Evolutionary conservation across 2,113 vertebrate genomes (phyloP).

Genomic region (Cephalopholis sonnerati): DNA sequence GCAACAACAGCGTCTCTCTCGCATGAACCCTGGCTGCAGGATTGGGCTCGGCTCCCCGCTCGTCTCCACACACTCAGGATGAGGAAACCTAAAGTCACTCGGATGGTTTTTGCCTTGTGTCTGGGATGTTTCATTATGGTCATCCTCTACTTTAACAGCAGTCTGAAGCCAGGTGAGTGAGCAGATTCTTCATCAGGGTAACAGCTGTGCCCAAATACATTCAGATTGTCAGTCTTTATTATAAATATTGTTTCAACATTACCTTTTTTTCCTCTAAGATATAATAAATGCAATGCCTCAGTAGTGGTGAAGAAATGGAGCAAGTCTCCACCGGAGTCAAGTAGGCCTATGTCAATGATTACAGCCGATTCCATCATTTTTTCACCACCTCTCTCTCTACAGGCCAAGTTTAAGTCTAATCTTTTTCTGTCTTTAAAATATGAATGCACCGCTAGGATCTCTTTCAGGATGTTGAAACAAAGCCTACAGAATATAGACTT

Average conservation of each 20-base stretch:
- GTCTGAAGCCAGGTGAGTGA: constrained; percentile 90
- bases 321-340: not conserved
- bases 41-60: constrained; percentile 14
- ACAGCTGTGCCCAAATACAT: not conserved
- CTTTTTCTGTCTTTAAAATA: not conserved
- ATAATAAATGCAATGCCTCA: not conserved
- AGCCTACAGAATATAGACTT: not conserved
- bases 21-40: constrained; percentile 52
- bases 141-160: constrained; percentile 87
- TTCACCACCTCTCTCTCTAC: not conserved
- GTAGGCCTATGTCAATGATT: not conserved
- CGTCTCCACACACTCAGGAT: constrained; percentile 74
- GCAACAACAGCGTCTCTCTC: not conserved
- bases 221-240: not conserved
- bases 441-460: not conserved
- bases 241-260: too few relatives aligned
- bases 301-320: not conserved
- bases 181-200: not conserved
- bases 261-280: not conserved
- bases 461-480: not conserved
- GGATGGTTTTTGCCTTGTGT: constrained; percentile 82
- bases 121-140: constrained; percentile 88
- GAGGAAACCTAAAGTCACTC: constrained; percentile 83
- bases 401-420: not conserved
- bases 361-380: not conserved